phyloP scores from a whole-genome alignment of 2,113 vertebrate species.

The Oryzias woworae region DNA sequence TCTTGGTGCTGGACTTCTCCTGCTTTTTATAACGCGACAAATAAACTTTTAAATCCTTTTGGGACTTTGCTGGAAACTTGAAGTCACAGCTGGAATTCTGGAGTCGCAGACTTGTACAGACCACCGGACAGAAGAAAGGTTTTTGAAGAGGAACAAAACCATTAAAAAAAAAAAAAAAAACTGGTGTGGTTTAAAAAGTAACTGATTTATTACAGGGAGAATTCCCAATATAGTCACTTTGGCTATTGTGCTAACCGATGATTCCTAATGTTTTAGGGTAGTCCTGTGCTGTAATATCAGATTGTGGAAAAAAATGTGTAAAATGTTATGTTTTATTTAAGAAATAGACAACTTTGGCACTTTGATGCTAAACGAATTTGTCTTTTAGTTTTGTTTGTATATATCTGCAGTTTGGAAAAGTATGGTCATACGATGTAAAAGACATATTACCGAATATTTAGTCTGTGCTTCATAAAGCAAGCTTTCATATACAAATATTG shows the following conservation, averaged over 20 bases:
- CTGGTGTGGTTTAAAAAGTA: conserved; percentile 58
- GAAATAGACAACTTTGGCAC: conserved; percentile 61
- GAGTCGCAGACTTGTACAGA: conserved; percentile 42
- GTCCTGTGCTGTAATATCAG: conserved; percentile 77
- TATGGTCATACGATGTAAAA: conserved; percentile 70
- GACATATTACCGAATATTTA: conserved; percentile 77
- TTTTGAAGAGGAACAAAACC: conserved; percentile 53
- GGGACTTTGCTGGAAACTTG: conserved; percentile 57
- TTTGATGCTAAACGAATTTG: conserved; percentile 69
- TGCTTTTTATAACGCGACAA: conserved; percentile 19
- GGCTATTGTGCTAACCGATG: conserved; percentile 78
- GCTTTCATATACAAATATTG: conserved; percentile 73
- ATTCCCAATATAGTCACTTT: conserved; percentile 70
- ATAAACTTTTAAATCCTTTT: conserved; percentile 41
- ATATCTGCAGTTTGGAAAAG: conserved; percentile 66
- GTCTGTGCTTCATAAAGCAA: conserved; percentile 77
- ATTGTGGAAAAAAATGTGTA: conserved; percentile 66
- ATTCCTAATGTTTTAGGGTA: conserved; percentile 78
- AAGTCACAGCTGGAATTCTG: conserved; percentile 57
- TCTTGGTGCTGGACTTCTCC: conserved; percentile 28
- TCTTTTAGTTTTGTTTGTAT: conserved; percentile 67
- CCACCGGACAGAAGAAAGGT: conserved; percentile 48
- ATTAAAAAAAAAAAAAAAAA: conserved; percentile 33
- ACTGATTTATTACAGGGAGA: conserved; percentile 68
- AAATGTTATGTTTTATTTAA: conserved; percentile 67